phyloP scores from a whole-genome alignment of 1,140 invertebrate species.

The Zaprionus nigranus region DNA sequence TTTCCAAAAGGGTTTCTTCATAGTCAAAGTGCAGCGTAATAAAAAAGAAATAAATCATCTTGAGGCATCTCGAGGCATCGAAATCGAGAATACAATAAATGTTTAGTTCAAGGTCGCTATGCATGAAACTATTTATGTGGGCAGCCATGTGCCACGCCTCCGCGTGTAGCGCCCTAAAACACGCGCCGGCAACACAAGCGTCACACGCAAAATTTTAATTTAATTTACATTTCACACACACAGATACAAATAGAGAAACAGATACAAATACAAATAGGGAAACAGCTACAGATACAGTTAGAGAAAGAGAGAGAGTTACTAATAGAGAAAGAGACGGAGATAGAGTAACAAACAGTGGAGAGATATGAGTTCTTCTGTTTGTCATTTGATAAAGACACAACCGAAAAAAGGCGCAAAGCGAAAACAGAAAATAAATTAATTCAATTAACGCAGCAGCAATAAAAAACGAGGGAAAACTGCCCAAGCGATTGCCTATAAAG shows the following conservation, averaged over 20 bases:
- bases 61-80: not conserved
- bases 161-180: constrained; percentile 20
- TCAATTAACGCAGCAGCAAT: constrained; percentile 70
- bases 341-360: constrained; percentile 43
- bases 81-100: constrained; percentile 46
- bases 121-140: constrained; percentile 57
- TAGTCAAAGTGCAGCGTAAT: not conserved
- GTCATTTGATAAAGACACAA: constrained; percentile 61
- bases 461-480: constrained; percentile 46
- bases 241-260: not conserved
- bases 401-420: constrained; percentile 5
- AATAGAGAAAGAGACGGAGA: constrained; percentile 7
- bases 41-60: not conserved
- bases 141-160: constrained; percentile 18
- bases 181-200: constrained; percentile 53
- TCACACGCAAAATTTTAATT: constrained; percentile 79
- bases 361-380: constrained; percentile 56
- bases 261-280: constrained; percentile 5
- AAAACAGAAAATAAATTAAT: constrained; percentile 57
- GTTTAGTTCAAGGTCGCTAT: constrained; percentile 70
- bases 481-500: constrained; percentile 61
- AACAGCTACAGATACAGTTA: constrained; percentile 41
- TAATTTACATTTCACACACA: constrained; percentile 69
- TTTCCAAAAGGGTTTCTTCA: not conserved
- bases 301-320: constrained; percentile 19